phyloP scores from a whole-genome alignment of 2,113 vertebrate species.

The Struthidea cinerea region DNA sequence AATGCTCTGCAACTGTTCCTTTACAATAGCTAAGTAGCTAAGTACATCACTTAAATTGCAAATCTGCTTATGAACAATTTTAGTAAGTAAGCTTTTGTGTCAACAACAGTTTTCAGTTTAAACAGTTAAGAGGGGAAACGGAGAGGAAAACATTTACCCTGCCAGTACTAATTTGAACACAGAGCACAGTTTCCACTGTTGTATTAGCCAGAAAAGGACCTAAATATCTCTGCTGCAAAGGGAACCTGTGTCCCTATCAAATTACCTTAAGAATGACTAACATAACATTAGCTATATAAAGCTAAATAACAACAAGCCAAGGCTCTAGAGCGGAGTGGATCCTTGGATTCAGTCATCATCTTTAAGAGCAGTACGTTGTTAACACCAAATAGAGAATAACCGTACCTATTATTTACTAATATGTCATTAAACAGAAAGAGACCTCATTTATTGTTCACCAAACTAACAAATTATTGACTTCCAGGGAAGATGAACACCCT shows the following conservation, averaged over 20 bases:
- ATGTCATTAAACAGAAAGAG: not conserved
- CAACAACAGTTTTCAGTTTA: not conserved
- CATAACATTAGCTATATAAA: not conserved
- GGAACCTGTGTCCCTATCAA: fast-evolving
- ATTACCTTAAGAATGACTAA: not conserved
- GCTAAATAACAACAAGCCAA: not conserved
- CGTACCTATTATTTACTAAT: not conserved
- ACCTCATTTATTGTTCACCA: not conserved
- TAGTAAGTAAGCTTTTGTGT: not conserved
- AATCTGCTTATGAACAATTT: not conserved
- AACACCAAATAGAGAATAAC: not conserved
- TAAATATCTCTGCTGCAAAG: not conserved
- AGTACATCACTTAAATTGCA: not conserved
- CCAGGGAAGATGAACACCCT: not conserved
- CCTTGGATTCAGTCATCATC: not conserved
- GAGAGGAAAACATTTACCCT: not conserved
- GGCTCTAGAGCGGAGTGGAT: not conserved
- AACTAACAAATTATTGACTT: not conserved
- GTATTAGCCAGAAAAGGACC: not conserved
- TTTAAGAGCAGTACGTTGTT: not conserved
- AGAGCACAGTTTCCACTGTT: not conserved
- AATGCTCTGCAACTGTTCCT: not conserved
- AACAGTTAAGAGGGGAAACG: not conserved
- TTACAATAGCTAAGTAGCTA: not conserved
- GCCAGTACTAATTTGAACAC: not conserved